These are phyloP conservation scores for Acrobeloides nanus DNA, from an alignment of 2,888 invertebrate genomes.

Conservation along the genomic window DNA sequence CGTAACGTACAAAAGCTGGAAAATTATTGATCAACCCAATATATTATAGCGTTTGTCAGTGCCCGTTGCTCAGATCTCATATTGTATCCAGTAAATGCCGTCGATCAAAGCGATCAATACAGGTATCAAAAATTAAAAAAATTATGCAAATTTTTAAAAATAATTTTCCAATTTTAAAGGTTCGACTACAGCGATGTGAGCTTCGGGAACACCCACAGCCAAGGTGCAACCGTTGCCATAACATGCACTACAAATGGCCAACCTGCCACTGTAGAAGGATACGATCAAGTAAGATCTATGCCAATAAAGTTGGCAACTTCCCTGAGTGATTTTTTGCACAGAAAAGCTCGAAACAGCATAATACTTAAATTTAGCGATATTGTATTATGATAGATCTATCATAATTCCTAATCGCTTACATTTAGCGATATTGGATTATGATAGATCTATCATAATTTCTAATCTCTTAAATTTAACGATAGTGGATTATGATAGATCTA, in stretches of 20 bases:
- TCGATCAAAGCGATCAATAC: slow-evolving; percentile 52
- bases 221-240: slow-evolving; percentile 52
- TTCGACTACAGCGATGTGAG: slow-evolving; percentile 51
- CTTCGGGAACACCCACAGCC: slow-evolving; percentile 50
- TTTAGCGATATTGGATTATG: too few relatives aligned
- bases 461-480: too few relatives aligned
- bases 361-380: too few relatives aligned
- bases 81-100: slow-evolving; percentile 49
- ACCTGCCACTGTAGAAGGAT: slow-evolving; percentile 50
- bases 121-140: slow-evolving; percentile 33
- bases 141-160: too few relatives aligned
- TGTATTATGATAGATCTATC: too few relatives aligned
- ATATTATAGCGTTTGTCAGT: slow-evolving; percentile 42
- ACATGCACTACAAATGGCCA: slow-evolving; percentile 51
- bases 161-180: slow-evolving; percentile 19
- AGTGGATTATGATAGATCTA: too few relatives aligned
- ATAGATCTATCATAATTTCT: too few relatives aligned
- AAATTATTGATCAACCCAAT: too few relatives aligned
- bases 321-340: too few relatives aligned
- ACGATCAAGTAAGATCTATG: slow-evolving; percentile 39
- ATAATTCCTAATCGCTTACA: too few relatives aligned
- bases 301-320: neutral
- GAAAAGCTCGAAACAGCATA: too few relatives aligned
- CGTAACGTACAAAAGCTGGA: too few relatives aligned
- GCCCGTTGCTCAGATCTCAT: slow-evolving; percentile 50